Evolutionary conservation across 2,797 vertebrate species (phyloP).

Genomic region (Erpetoichthys calabaricus): DNA sequence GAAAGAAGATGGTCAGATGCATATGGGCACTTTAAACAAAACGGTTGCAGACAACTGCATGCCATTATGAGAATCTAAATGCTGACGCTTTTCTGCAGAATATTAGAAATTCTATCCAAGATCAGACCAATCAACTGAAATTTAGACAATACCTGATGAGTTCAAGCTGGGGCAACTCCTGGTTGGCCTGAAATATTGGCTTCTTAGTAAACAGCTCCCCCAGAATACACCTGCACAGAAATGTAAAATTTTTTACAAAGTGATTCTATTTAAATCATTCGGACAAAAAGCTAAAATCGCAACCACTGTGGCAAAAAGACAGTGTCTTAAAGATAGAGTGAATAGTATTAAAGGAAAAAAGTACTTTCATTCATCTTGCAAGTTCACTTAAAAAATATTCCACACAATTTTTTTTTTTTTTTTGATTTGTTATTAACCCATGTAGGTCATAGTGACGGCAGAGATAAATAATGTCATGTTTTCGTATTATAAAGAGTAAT

Average conservation of each 20-base stretch:
- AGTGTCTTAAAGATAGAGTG: no score
- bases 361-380: no score
- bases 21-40: neutral
- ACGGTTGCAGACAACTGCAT: neutral
- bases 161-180: constrained; percentile 92
- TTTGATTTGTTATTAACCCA: no score
- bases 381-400: no score
- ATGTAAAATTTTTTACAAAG: constrained; percentile 12
- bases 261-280: constrained; percentile 17
- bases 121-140: constrained; percentile 17
- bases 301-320: no score
- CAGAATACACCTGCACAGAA: constrained; percentile 75
- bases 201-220: constrained; percentile 97
- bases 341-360: no score
- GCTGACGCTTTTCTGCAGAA: neutral
- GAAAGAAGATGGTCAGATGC: constrained; percentile 6
- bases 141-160: constrained; percentile 70
- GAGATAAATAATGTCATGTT: no score
- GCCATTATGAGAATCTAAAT: neutral
- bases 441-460: no score
- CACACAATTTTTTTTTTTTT: no score
- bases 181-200: constrained; percentile 97
- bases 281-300: neutral
- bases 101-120: neutral
- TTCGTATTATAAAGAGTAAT: no score